Evolutionary conservation across 2,797 vertebrate genomes (phyloP), one percentile per base, ranked within the genome.

Genomic region (Vespertilio murinus): DNA sequence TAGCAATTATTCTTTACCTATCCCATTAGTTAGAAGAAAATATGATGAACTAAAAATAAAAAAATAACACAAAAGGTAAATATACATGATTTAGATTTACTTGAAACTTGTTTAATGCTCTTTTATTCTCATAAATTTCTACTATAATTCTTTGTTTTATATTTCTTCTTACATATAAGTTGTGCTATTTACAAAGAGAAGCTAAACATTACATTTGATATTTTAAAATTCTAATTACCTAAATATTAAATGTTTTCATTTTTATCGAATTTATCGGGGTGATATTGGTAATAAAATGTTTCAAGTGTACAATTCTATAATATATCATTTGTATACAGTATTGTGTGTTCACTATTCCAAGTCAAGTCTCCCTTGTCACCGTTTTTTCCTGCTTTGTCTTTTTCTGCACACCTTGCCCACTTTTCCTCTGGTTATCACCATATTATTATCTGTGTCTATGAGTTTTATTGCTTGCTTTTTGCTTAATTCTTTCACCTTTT

Each of bases 151-250:
- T 30, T 65, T 78, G 23, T 18, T 79, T 73, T 81, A 14, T 2
- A 67, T 80, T 74, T 92, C 17, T 40, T 61, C 18, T 83, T 86
- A 65, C 4, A n/a, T 47, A 96, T 94, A 92, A 97, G 80, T 87
- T 81, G 78, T 70, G 40, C 78, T 97, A 90, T 97, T 88, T 91
- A 80, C 84, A 91, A 95, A 95, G 80, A 84, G 77, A 95, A 96
- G 30, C 6, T 94, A 74, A 95, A 91, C 25, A 83, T 97, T 88
- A 95, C 81, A 95, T 42, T 93, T 97, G 74, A 97, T 90, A 96
- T 91, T 93, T 13, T 78, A 85, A 93, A 73, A 85, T 38, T 97
- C 30, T 83, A 70, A 49, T 89, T 83, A 88, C 67, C 22, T 59
- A 94, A 42, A 45, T 71, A 88, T 87, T 81, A 90, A 95, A 93